Evolutionary conservation across 2,113 vertebrate genomes (phyloP).

Genomic region (Willisornis vidua): DNA sequence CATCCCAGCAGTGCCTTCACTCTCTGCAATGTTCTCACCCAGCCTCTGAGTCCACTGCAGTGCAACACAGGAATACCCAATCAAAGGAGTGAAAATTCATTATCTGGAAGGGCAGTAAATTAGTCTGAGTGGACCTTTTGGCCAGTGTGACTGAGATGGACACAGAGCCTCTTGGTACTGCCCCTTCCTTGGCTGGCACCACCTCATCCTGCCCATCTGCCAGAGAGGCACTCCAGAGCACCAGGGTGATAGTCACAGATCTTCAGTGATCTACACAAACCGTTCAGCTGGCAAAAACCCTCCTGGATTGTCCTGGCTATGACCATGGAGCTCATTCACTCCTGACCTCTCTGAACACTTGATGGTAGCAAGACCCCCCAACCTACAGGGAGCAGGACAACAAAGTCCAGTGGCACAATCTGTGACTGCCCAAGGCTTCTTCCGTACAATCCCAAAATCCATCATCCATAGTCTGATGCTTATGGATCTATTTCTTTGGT

Average conservation of each 20-base stretch:
- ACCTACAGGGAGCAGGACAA: background rate
- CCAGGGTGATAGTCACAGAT: background rate
- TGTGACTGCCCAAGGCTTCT: background rate
- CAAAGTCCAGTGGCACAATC: background rate
- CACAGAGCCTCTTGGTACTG: background rate
- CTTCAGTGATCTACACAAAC: background rate
- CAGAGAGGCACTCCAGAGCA: background rate
- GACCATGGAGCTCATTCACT: background rate
- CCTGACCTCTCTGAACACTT: background rate
- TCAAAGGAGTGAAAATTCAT: background rate
- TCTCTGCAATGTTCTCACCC: background rate
- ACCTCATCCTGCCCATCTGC: background rate
- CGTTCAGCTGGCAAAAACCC: background rate
- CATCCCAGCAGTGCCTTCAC: background rate
- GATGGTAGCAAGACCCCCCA: background rate
- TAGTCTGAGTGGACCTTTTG: background rate
- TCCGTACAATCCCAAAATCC: background rate
- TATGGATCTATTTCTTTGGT: background rate
- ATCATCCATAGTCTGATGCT: background rate
- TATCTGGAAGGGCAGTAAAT: background rate
- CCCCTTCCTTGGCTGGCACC: background rate
- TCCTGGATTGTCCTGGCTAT: background rate
- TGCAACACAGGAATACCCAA: background rate
- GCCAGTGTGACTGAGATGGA: background rate
- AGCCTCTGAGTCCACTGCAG: background rate